Base-by-base conservation (phyloP, 2,113 vertebrate species). In the Phyllopteryx taeniolatus region DNA sequence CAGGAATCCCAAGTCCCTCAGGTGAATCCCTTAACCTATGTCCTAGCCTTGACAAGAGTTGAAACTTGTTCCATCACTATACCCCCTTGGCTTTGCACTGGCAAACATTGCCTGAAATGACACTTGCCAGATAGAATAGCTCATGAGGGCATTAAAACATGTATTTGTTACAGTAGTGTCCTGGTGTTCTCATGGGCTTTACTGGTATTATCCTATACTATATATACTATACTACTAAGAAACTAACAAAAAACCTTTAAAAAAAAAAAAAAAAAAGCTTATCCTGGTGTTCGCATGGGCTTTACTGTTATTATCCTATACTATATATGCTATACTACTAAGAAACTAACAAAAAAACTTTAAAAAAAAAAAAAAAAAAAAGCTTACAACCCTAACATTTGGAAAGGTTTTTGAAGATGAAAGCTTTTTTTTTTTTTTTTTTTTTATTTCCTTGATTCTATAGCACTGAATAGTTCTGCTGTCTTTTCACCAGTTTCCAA, bases 11-110 rank as follows among this genome's bases (percentile, higher is more conserved):
- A 70, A 82, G 85, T 85, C 27, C 27, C 27, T 27, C 27, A 27
- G 27, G 84, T 79, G 89, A 83, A 79, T 79, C 78, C 72, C 80
- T 82, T 80, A 79, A 77, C 46, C 74, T 83, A 90, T 90, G 88
- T 88, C 86, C 85, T 39, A 54, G 72, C 84, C 83, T 87, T 85
- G 76, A 86, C 73, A 83, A 82, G 76, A 79, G 79, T 81, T 83
- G 86, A 90, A 86, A 87, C 78, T 70, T 75, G 54, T 70, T 91
- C 84, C 2, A 69, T 88, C 86, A 84, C 73, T 75, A 59, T 60
- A 79, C 67, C 70, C 83, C 79, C 60, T 76, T 66, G n/a, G 76
- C 82, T 80, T 80, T 77, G 85, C 82, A 57, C 72, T 54, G 11
- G 42, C 73, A 73, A 87, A 86, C 85, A 81, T 78, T 68, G 70